Base-by-base conservation (phyloP, 2,888 invertebrate species). In the Melanostoma scalare region DNA sequence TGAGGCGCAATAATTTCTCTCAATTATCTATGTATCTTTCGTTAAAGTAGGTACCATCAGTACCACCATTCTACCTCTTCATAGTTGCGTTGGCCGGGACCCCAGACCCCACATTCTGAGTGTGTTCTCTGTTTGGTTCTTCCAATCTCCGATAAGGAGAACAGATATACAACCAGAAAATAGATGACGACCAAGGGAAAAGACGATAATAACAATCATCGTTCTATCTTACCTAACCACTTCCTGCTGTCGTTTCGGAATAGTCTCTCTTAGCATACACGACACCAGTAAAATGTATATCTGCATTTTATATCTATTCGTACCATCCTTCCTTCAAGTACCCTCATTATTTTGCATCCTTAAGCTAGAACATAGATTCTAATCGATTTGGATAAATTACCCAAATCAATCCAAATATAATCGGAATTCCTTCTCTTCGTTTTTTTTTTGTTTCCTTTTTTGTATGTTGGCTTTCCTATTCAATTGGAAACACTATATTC, bases 401-500 rank as follows among this genome's bases (percentile, higher is more conserved):
- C 82, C 73, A 82, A 82, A 82, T 82, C 82, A 78, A 78, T 82
- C 73, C 68, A 68, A 82, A 77, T 77, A 73, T 58, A 82, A 78
- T 78, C 73, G 78, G 44, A 73, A 68, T 81, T 72, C 36, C 71
- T 46, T 63, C 38, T 36, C 30, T 50, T 48, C 48, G 50, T 31
- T 36, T 48, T 20, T 48, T 48, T 33, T 44, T 33, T n/a, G 30
- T 3, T 20, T 35, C 46, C 10, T 35, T 48, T 38, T 50, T 38
- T 63, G 48, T n/a, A 6, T 48, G 3, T 9, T 61, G 35, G 35
- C 4, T 20, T n/a, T 58, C 2, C 6, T 58, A 40, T 38, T 9
- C 42, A 31, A 20, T 38, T 53, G 46, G 48, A 65, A 76, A 75
- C 67, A 48, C 46, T 63, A 36, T 80, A 53, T 67, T 33, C 33